These are phyloP conservation scores for Synanthedon vespiformis DNA, from an alignment of 2,888 invertebrate species.

Conservation along the genomic window DNA sequence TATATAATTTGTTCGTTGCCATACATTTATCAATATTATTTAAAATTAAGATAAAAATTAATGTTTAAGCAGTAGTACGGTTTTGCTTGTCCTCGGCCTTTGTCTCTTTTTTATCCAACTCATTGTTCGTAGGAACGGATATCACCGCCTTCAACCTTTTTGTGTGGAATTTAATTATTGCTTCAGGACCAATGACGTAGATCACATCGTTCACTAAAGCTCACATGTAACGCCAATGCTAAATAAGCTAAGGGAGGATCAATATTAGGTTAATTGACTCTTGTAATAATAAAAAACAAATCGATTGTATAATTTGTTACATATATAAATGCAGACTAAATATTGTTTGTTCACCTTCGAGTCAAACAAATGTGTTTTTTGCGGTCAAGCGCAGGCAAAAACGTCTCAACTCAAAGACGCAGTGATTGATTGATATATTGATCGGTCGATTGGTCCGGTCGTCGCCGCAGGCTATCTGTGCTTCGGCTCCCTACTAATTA, in stretches of 20 bases:
- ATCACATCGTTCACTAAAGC: background rate
- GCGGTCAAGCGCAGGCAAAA: background rate
- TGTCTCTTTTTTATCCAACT: too few species aligned
- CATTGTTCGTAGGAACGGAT: too few species aligned
- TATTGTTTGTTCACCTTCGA: background rate
- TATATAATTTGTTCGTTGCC: too few species aligned
- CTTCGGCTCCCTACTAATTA: background rate
- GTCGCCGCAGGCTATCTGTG: background rate
- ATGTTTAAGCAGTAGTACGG: too few species aligned
- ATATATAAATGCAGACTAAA: background rate
- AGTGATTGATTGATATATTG: slow-evolving; percentile 7
- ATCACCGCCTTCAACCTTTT: too few species aligned
- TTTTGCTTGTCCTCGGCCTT: too few species aligned
- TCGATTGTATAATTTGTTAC: background rate
- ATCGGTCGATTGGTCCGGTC: slow-evolving; percentile 3
- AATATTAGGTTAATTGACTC: background rate
- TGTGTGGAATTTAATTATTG: too few species aligned
- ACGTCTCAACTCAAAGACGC: background rate
- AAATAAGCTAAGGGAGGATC: background rate
- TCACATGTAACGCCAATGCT: background rate
- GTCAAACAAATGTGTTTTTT: background rate
- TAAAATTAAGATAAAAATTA: too few species aligned
- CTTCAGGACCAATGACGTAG: too few species aligned
- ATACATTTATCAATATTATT: too few species aligned
- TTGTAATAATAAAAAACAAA: background rate